Base-by-base conservation (phyloP, 2,888 invertebrate species). In the Torymus texanus region DNA sequence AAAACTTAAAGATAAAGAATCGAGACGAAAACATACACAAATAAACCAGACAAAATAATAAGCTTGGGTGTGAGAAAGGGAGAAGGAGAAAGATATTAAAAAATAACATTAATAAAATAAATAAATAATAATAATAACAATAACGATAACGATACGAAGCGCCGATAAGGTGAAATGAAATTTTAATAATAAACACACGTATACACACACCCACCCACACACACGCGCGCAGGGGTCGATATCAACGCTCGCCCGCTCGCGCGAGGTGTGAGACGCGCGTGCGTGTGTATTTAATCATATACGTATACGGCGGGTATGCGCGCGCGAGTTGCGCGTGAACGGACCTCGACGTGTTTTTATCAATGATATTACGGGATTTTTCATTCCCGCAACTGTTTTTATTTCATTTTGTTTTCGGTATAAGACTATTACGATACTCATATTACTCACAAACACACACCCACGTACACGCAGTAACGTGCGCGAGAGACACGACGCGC, bases 51-150 rank as follows among this genome's bases (percentile, higher is more conserved):
- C 8, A 74, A 21, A 53, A 41, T 29, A 50, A 74, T 41, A 41
- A 41, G 8, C 76, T 76, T 77, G 56, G 56, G 81, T 81, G 81
- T 81, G 81, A 79, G 81, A 81, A 81, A 79, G 81, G 81, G 79
- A 77, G 73, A 81, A 79, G 58, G 74, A 74, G 74, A 81, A 63
- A 73, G 21, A 68, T 67, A 65, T 53, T 53, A 55, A 29, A 71
- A 62, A 50, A 70, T 70, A 61, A 61, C 21, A 56, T 21, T 62
- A 72, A 62, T 62, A 62, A 55, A 55, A 67, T 55, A n/a, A 50
- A 67, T 2, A 24, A 55, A 67, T 58, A 78, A 63, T 61, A 50
- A 66, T 56, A 79, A 75, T 18, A 67, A 29, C 4, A 75, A 16
- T 51, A 67, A 59, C 61, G 67, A 75, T 50, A 51, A 73, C 55